Percentiles rank a stretch among this genome's conserved stretches.
These are phyloP conservation scores for Larimichthys polyactis DNA, from an alignment of 2,113 vertebrate species.

Conservation along the genomic window DNA sequence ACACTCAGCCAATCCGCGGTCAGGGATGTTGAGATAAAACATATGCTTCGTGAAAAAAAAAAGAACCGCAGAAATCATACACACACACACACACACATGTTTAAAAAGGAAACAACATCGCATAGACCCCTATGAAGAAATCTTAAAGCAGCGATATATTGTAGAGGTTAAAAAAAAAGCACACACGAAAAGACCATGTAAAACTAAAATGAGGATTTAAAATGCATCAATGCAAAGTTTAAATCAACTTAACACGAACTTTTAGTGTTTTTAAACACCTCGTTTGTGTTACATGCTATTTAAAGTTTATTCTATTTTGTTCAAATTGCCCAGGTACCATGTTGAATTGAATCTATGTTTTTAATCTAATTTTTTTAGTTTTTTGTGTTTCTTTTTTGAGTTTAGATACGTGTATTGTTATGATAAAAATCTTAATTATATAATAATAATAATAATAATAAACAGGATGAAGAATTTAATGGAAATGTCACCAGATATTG, in stretches of 20 bases:
- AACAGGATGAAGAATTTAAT: no score
- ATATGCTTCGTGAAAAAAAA: neutral
- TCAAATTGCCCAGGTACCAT: neutral
- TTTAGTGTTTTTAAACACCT: neutral
- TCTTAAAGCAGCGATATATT: neutral
- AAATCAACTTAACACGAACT: neutral
- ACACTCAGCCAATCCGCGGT: conserved; percentile 67
- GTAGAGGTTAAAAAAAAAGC: no score
- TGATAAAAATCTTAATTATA: no score
- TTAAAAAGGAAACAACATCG: neutral
- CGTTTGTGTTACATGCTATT: neutral
- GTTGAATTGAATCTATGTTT: no score
- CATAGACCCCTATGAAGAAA: neutral
- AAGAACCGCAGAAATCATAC: conserved; percentile 21
- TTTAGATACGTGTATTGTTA: no score
- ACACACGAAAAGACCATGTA: neutral
- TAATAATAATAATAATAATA: neutral
- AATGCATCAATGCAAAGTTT: neutral
- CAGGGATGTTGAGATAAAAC: conserved; percentile 47
- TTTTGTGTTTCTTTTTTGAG: no score
- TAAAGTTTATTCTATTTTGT: neutral
- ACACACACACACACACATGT: neutral
- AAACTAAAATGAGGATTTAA: neutral
- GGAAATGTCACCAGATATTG: neutral
- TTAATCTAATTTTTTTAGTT: no score